These are phyloP conservation scores for Gadus macrocephalus DNA, from an alignment of 2,113 vertebrate species.

Conservation along the genomic window DNA sequence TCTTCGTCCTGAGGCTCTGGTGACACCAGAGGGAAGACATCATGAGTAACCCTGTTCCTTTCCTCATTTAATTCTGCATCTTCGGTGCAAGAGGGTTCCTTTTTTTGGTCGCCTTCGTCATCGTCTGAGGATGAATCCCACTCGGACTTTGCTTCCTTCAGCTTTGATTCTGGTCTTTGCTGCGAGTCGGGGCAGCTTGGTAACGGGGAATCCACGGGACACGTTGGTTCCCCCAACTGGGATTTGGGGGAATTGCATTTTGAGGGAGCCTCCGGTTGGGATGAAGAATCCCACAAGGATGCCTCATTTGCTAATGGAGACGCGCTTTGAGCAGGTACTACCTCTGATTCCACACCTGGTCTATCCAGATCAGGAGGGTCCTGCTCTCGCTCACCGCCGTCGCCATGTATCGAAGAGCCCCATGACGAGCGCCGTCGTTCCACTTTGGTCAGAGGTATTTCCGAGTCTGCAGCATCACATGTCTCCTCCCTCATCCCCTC, in stretches of 20 bases:
- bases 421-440: conserved; percentile 45
- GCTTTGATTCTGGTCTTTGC: conserved; percentile 7
- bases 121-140: conserved; percentile 50
- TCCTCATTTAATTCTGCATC: conserved; percentile 8
- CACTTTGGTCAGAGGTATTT: conserved; percentile 12
- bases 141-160: conserved; percentile 29
- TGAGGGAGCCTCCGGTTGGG: conserved; percentile 3
- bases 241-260: conserved; percentile 29
- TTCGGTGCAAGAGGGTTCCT: conserved; percentile 1
- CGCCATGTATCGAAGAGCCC: conserved; percentile 54
- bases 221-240: not conserved
- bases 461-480: not conserved
- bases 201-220: not conserved
- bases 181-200: conserved; percentile 3
- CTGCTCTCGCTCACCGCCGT: conserved; percentile 22
- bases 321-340: not conserved
- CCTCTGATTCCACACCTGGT: conserved; percentile 14
- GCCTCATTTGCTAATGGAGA: conserved; percentile 19
- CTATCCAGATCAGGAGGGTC: conserved; percentile 17
- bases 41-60: conserved; percentile 19
- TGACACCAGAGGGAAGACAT: conserved; percentile 28
- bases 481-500: not conserved
- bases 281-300: conserved; percentile 37
- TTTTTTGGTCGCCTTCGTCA: conserved; percentile 24
- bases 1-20: conserved; percentile 16